phyloP scores from a whole-genome alignment of 1,140 invertebrate genomes.

The Bombus difficillimus region DNA sequence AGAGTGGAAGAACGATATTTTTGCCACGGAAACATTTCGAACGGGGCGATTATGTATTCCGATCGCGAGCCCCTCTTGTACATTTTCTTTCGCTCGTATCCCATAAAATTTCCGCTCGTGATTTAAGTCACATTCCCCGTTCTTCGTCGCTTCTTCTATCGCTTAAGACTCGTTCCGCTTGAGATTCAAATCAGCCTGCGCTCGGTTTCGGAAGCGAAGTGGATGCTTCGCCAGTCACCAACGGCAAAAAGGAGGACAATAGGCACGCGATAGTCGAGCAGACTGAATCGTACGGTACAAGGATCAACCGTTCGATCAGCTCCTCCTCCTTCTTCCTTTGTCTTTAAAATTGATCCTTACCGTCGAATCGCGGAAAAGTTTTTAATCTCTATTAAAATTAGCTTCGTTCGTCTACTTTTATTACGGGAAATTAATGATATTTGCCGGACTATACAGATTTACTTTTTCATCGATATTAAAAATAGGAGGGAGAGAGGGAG shows the following conservation, averaged over 20 bases:
- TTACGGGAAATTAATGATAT: no score
- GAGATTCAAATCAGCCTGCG: slow-evolving; percentile 9
- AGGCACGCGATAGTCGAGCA: background rate
- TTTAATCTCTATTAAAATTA: no score
- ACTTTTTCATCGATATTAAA: no score
- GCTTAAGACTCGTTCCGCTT: background rate
- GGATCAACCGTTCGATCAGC: background rate
- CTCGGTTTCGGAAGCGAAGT: background rate
- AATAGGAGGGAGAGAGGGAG: no score
- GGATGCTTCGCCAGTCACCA: no score
- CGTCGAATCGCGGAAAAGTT: no score
- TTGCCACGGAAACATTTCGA: background rate
- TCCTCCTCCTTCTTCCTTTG: background rate
- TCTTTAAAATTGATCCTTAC: background rate
- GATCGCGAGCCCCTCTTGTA: background rate
- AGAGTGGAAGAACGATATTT: slow-evolving; percentile 9
- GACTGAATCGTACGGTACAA: background rate
- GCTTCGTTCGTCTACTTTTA: no score
- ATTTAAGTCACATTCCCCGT: slow-evolving; percentile 34
- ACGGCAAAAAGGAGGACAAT: background rate
- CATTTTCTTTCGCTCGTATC: slow-evolving; percentile 12
- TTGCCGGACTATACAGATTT: no score
- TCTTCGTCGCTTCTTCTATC: slow-evolving; percentile 10
- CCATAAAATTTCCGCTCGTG: slow-evolving; percentile 1
- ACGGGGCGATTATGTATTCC: background rate